Evolutionary conservation across 1,140 invertebrate species (phyloP), one percentile per base, ranked within the genome.

Genomic region (Propsilocerus akamusi): DNA sequence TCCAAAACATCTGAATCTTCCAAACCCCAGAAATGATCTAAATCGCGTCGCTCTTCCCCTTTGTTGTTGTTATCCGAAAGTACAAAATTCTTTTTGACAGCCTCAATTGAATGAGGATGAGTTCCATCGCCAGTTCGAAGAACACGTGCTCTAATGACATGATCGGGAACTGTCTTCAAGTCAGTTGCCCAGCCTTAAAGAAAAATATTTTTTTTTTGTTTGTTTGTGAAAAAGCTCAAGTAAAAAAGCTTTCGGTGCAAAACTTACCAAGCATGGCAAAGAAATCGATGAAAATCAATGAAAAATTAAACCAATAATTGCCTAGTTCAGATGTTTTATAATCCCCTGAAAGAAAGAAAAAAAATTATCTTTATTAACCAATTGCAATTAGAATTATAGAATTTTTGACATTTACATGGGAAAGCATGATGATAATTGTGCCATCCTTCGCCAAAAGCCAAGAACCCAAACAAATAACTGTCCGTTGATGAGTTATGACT

Each of bases 311-410:
- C 12, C 74, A 73, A 56, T 88, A 88, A 25, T 72, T 72, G 1
- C 84, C 83, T 49, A 74, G 86, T 66, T 88, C 85, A 7, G 77
- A 77, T n/a, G 72, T 77, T 57, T 82, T 81, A 61, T 83, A 87
- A 53, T 88, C 84, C 67, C 75, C 76, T 0, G 83, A 78, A 3
- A 83, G 57, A 3, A 83, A 55, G 53, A 87, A 86, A 55, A 87
- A 83, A 53, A 84, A 88, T 48, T 81, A 76, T 0, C n/a, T n/a
- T n/a, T n/a, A n/a, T n/a, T n/a, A 76, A 72, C 85, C 83, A 87
- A 54, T 78, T 78, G 1, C 73, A 78, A 57, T 81, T 81, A 1
- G 69, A 76, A 0, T 86, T 54, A 26, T 86, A 60, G 55, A 86
- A 86, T 5, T 85, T 74, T 24, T n/a, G 79, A 75, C 64, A 55